Evolutionary conservation across 2,797 vertebrate species (phyloP).

Genomic region (Pantherophis vulpinus): DNA sequence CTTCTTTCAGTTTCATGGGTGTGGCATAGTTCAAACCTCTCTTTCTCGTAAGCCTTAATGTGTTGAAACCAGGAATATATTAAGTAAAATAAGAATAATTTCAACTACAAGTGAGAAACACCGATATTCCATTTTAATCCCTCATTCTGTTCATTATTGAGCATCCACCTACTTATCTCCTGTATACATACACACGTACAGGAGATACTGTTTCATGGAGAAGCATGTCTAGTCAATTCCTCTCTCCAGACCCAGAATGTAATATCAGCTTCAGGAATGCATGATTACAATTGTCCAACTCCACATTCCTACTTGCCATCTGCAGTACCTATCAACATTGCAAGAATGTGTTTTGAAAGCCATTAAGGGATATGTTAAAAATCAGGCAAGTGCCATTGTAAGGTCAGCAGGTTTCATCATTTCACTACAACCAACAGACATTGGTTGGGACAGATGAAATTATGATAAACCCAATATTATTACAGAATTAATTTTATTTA

Average conservation of each 20-base stretch:
- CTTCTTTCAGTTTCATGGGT: constrained; percentile 74
- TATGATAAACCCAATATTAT: not conserved
- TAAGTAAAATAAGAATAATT: constrained; percentile 52
- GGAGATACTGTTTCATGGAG: constrained; percentile 25
- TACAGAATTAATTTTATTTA: not conserved
- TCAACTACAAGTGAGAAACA: constrained; percentile 68
- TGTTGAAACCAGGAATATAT: constrained; percentile 43
- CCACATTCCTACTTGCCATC: not conserved
- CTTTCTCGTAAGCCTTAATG: constrained; percentile 50
- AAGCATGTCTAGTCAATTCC: not conserved
- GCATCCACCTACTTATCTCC: constrained; percentile 64
- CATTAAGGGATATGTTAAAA: constrained; percentile 19
- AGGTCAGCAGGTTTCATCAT: constrained; percentile 38
- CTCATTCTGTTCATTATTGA: constrained; percentile 58
- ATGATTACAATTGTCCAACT: constrained; percentile 2
- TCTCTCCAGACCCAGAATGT: not conserved
- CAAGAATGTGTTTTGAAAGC: constrained; percentile 17
- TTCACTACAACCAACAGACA: not conserved
- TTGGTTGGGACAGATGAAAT: not conserved
- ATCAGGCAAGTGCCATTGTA: constrained; percentile 38
- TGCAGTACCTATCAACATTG: not conserved
- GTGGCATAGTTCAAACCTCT: constrained; percentile 75
- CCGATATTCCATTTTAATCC: constrained; percentile 66
- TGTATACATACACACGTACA: constrained; percentile 18
- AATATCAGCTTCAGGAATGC: constrained; percentile 6